A percentile compares a stretch with the other conserved stretches of the same genome.
Evolutionary conservation across 2,888 invertebrate species (phyloP).

Genomic region (Idaea dimidiata): DNA sequence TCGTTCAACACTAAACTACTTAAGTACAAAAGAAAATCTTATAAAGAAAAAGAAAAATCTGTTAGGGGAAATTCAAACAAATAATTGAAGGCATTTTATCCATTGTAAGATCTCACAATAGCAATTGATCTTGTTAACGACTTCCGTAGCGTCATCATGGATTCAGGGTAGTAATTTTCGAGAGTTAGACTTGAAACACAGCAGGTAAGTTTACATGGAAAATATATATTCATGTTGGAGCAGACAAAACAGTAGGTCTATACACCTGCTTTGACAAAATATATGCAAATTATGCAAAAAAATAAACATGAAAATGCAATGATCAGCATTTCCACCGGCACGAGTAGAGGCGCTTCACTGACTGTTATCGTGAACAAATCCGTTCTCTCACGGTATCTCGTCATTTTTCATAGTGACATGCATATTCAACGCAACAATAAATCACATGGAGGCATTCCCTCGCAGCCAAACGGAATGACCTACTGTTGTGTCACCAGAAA

Average conservation of each 20-base stretch:
- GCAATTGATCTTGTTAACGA: constrained; percentile 74
- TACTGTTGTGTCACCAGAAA: constrained; percentile 63
- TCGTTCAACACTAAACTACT: constrained; percentile 8
- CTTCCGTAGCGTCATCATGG: constrained; percentile 64
- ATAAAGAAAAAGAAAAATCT: constrained; percentile 32
- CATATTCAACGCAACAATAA: constrained; percentile 78
- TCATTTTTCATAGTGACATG: constrained; percentile 79
- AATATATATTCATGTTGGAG: background rate
- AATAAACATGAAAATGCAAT: background rate
- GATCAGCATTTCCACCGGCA: background rate
- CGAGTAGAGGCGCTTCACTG: constrained; percentile 5
- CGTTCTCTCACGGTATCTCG: constrained; percentile 56
- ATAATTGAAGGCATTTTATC: constrained; percentile 34
- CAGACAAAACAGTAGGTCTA: background rate
- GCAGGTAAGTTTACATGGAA: background rate
- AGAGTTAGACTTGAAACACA: background rate
- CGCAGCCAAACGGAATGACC: constrained; percentile 67
- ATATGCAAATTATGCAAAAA: background rate
- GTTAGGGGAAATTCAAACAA: constrained; percentile 48
- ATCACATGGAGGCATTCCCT: constrained; percentile 68
- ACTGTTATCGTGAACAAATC: constrained; percentile 30
- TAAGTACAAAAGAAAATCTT: background rate
- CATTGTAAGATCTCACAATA: constrained; percentile 47
- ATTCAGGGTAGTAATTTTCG: constrained; percentile 27
- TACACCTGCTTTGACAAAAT: background rate